Evolutionary conservation across 1,140 invertebrate species (phyloP).

Genomic region (Zaprionus capensis): DNA sequence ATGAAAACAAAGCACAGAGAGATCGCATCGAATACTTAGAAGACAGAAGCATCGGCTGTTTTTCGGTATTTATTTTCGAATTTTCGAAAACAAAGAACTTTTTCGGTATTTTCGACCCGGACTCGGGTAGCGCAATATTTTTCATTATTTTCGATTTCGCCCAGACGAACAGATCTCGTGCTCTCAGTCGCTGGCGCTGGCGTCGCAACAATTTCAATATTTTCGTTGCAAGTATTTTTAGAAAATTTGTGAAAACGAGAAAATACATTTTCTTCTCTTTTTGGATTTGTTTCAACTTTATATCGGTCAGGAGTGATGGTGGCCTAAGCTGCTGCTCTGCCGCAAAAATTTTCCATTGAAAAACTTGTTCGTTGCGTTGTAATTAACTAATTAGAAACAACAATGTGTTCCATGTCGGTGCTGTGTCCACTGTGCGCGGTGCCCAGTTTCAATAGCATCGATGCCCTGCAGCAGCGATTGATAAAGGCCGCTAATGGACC

Average conservation of each 20-base stretch:
- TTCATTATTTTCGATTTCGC: slow-evolving; percentile 51
- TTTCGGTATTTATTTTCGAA: slow-evolving; percentile 26
- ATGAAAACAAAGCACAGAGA: slow-evolving; percentile 10
- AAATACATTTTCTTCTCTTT: slow-evolving; percentile 18
- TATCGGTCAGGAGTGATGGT: slow-evolving; percentile 35
- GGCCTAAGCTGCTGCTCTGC: slow-evolving; percentile 1
- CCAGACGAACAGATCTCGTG: slow-evolving; percentile 39
- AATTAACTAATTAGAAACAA: not conserved
- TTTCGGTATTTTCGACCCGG: slow-evolving; percentile 24
- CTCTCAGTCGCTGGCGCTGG: slow-evolving; percentile 32
- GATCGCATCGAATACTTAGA: not conserved
- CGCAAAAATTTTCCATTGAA: not conserved
- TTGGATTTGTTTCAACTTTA: slow-evolving; percentile 36
- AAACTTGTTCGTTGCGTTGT: not conserved
- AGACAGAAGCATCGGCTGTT: not conserved
- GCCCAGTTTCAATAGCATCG: slow-evolving; percentile 88
- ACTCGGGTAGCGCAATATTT: slow-evolving; percentile 36
- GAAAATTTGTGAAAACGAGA: slow-evolving; percentile 55
- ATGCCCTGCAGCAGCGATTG: slow-evolving; percentile 89
- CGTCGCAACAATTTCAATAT: slow-evolving; percentile 59
- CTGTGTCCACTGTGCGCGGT: slow-evolving; percentile 91
- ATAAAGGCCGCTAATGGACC: slow-evolving; percentile 90
- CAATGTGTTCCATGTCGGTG: slow-evolving; percentile 88
- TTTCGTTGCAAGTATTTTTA: slow-evolving; percentile 78
- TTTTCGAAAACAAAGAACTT: slow-evolving; percentile 27